phyloP scores from a whole-genome alignment of 2,888 invertebrate genomes.

The Cantharis rufa region DNA sequence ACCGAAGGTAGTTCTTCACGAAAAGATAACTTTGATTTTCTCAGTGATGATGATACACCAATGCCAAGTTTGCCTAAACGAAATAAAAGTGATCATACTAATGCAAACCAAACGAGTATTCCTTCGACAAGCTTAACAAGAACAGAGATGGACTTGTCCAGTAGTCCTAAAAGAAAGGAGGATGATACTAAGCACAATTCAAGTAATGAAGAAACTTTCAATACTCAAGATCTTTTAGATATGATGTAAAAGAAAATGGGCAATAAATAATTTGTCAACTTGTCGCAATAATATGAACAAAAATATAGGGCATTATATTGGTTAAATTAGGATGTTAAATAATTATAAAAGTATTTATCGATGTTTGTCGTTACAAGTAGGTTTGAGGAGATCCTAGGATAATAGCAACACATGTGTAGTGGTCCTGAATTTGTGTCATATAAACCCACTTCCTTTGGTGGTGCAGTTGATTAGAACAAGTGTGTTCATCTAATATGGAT shows the following conservation, averaged over 20 bases:
- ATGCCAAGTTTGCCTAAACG: slow-evolving; percentile 34
- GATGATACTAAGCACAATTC: neutral
- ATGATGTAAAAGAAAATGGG: slow-evolving; percentile 21
- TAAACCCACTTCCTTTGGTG: neutral
- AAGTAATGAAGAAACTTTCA: slow-evolving; percentile 33
- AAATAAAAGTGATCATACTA: slow-evolving; percentile 15
- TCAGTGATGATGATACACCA: slow-evolving; percentile 24
- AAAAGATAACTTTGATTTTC: slow-evolving; percentile 30
- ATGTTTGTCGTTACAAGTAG: neutral
- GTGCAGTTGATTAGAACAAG: neutral
- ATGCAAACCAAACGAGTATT: neutral
- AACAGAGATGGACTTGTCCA: neutral
- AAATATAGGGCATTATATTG: neutral
- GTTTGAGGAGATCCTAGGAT: neutral
- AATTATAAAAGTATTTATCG: neutral
- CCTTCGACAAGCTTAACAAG: neutral
- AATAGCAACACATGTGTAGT: neutral
- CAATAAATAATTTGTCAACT: neutral
- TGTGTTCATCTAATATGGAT: neutral
- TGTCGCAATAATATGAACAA: neutral
- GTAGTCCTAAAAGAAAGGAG: neutral
- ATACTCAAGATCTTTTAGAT: slow-evolving; percentile 47
- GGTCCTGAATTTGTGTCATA: neutral
- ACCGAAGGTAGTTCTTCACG: neutral
- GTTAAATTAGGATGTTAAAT: neutral